A percentile compares a stretch with the other conserved stretches of the same genome.
These are phyloP conservation scores for Embiotoca jacksoni DNA, from an alignment of 2,113 vertebrate genomes.

Conservation along the genomic window DNA sequence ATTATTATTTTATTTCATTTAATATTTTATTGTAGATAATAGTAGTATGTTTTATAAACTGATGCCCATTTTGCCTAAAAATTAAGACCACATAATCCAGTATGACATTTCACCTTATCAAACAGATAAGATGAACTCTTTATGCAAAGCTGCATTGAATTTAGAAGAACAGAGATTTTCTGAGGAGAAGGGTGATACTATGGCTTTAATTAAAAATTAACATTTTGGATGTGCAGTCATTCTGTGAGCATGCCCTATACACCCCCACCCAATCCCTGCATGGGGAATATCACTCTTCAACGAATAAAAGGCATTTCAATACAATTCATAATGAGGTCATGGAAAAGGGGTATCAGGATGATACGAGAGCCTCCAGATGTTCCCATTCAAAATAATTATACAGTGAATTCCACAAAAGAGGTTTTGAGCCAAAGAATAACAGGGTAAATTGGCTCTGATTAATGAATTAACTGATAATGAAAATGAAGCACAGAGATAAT, in stretches of 20 bases:
- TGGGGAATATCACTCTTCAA: constrained; percentile 37
- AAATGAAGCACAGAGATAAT: constrained; percentile 43
- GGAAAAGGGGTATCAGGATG: constrained; percentile 29
- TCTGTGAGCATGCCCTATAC: constrained; percentile 14
- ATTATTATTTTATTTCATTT: background rate
- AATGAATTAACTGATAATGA: constrained; percentile 46
- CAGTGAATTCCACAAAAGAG: constrained; percentile 54
- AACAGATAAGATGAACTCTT: background rate
- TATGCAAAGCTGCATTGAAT: background rate
- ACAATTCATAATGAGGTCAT: constrained; percentile 59
- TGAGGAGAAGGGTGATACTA: background rate
- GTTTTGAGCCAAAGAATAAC: constrained; percentile 31
- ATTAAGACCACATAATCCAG: constrained; percentile 7
- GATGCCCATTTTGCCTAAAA: background rate
- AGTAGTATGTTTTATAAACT: background rate
- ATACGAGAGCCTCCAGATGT: constrained; percentile 68
- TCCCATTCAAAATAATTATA: constrained; percentile 58
- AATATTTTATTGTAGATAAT: background rate
- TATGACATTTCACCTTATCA: background rate
- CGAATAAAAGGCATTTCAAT: constrained; percentile 52
- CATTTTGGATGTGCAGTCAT: constrained; percentile 20
- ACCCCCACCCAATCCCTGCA: constrained; percentile 3
- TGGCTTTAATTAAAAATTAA: constrained; percentile 18
- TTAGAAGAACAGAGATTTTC: constrained; percentile 11
- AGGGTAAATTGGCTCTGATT: constrained; percentile 38